Evolutionary conservation across 1,140 invertebrate species (phyloP).

Genomic region (roundworm (Caenorhabditis elegans)): WBcel235 BX284606.5:7168001-7168500

Average conservation of each 20-base stretch:
- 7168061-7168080: neutral
- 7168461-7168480: neutral
- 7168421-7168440: neutral
- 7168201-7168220: neutral
- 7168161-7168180: slow-evolving; percentile 7
- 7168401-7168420: neutral
- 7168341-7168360: neutral
- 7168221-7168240: neutral
- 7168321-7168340: slow-evolving; percentile 23
- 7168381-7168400: neutral
- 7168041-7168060: neutral
- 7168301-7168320: neutral
- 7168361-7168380: neutral
- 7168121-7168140: no score
- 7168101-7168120: neutral
- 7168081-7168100: neutral
- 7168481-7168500: slow-evolving; percentile 3
- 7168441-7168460: neutral
- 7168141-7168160: neutral
- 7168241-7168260: slow-evolving; percentile 4
- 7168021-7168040: neutral
- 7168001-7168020: neutral
- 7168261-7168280: neutral
- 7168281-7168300: neutral
- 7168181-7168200: neutral